phyloP scores from a whole-genome alignment of 2,797 vertebrate species.

The Cercopithecus neglectus region DNA sequence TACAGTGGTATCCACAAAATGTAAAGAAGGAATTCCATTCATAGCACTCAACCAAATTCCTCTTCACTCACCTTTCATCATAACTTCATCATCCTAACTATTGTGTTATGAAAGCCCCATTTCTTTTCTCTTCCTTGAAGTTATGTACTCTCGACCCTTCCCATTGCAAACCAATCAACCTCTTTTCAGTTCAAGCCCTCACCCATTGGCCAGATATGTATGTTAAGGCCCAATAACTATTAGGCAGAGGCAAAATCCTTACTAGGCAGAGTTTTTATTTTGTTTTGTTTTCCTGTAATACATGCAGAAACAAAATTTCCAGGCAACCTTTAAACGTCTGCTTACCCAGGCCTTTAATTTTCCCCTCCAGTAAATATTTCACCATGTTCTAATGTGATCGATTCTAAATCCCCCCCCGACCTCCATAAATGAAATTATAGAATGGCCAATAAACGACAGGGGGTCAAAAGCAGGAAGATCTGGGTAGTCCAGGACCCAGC shows the following conservation, averaged over 20 bases:
- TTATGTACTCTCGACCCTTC: not conserved
- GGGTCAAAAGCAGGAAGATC: not conserved
- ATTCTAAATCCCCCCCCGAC: not conserved
- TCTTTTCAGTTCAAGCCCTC: not conserved
- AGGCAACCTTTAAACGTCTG: not conserved
- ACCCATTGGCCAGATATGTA: not conserved
- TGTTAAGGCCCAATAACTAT: not conserved
- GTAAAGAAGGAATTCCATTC: not conserved
- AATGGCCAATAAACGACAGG: not conserved
- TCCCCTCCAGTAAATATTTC: not conserved
- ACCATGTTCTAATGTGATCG: not conserved
- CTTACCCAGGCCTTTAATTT: constrained; percentile 12
- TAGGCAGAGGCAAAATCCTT: not conserved
- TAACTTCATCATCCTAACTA: not conserved
- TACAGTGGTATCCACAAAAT: not conserved
- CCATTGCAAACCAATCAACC: not conserved
- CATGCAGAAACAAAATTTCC: not conserved
- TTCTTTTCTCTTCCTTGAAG: not conserved
- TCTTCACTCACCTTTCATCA: not conserved
- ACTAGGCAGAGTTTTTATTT: not conserved
- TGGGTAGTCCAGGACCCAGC: not conserved
- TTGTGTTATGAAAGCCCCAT: not conserved
- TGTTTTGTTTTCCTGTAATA: constrained; percentile 30
- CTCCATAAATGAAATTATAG: not conserved
- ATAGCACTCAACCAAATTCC: not conserved